A percentile compares a stretch with the other conserved stretches of the same genome.
These are phyloP conservation scores for Anoplius nigerrimus DNA, from an alignment of 2,888 invertebrate species.

Conservation along the genomic window DNA sequence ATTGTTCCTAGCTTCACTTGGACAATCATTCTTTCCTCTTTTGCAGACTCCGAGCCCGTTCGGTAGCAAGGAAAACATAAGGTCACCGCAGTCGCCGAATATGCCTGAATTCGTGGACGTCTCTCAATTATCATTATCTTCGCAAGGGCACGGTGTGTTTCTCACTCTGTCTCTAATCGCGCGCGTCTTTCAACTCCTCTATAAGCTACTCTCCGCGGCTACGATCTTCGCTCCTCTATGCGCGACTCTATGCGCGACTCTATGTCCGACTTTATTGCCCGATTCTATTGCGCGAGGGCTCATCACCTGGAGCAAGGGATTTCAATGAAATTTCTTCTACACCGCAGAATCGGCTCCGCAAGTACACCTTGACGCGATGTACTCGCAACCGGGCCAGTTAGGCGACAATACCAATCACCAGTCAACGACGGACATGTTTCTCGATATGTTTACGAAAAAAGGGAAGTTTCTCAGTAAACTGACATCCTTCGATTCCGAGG, in stretches of 20 bases:
- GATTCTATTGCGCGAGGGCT: too few relatives aligned
- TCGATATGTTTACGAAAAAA: slow-evolving; percentile 95
- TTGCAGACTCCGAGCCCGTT: slow-evolving; percentile 81
- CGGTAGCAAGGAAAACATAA: slow-evolving; percentile 82
- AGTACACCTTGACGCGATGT: slow-evolving; percentile 77
- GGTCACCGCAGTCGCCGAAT: slow-evolving; percentile 79
- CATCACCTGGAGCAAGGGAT: background rate
- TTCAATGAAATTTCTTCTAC: slow-evolving; percentile 9
- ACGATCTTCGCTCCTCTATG: too few relatives aligned
- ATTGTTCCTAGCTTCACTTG: background rate
- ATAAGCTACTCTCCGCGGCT: too few relatives aligned
- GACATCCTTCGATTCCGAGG: slow-evolving; percentile 93
- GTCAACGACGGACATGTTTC: slow-evolving; percentile 93
- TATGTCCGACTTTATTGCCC: too few relatives aligned
- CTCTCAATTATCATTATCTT: slow-evolving; percentile 83
- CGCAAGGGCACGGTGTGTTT: slow-evolving; percentile 50
- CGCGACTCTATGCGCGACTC: too few relatives aligned
- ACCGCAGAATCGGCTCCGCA: slow-evolving; percentile 78
- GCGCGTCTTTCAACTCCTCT: too few relatives aligned
- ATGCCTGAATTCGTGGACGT: slow-evolving; percentile 73
- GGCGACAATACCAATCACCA: slow-evolving; percentile 77
- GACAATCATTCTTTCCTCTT: slow-evolving; percentile 28
- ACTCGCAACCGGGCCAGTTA: slow-evolving; percentile 79
- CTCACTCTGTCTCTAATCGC: too few relatives aligned
- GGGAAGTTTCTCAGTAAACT: slow-evolving; percentile 91